Percentiles rank a stretch among this genome's conserved stretches.
phyloP scores from a whole-genome alignment of 2,113 vertebrate genomes.

The Gadus chalcogrammus region DNA sequence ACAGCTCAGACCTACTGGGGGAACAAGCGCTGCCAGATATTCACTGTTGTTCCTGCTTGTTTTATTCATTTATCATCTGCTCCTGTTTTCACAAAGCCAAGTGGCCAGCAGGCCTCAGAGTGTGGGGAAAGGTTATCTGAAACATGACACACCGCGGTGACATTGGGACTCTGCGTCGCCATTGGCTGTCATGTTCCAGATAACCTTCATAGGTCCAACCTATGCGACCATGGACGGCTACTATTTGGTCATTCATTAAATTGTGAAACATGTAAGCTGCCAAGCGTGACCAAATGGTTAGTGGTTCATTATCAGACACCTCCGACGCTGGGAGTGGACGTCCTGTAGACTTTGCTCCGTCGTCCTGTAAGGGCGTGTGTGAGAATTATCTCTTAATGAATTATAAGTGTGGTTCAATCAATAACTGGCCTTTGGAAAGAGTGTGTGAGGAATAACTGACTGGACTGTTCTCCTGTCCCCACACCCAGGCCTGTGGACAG shows the following conservation, averaged over 20 bases:
- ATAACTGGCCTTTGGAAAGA: conserved; percentile 47
- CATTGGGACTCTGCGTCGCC: background rate
- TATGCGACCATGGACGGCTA: no score
- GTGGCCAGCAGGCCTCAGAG: background rate
- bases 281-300: conserved; percentile 6
- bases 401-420: conserved; percentile 57
- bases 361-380: background rate
- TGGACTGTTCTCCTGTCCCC: background rate
- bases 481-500: conserved; percentile 56
- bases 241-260: conserved; percentile 31
- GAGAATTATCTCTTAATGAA: conserved; percentile 5
- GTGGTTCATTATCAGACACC: background rate
- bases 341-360: conserved; percentile 50
- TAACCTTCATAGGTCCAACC: background rate
- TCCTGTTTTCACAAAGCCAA: background rate
- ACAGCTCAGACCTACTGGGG: conserved; percentile 18
- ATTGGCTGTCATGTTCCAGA: no score
- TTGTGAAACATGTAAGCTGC: background rate
- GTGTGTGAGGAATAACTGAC: background rate
- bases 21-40: background rate
- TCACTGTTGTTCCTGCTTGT: background rate
- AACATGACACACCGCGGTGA: background rate
- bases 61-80: conserved; percentile 5
- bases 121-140: background rate
- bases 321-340: background rate